A percentile compares a stretch with the other conserved stretches of the same genome.
Evolutionary conservation across 2,888 invertebrate genomes (phyloP).

Genomic region (Tortricodes alternella): DNA sequence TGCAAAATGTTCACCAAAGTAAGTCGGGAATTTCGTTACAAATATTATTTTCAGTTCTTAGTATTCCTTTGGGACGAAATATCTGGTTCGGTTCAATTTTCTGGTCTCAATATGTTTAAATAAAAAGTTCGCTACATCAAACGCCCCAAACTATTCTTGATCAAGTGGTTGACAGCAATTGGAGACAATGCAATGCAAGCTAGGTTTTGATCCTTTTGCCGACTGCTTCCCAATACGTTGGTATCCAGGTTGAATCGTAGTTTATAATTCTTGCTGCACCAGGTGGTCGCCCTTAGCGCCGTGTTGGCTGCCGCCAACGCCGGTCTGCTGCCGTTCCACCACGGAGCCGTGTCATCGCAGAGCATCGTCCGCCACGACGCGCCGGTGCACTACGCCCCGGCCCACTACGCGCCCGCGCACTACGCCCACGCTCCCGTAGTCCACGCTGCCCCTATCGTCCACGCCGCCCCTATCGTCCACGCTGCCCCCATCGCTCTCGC

Average conservation of each 20-base stretch:
- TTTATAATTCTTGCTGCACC: constrained; percentile 1
- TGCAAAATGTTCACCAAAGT: constrained; percentile 82
- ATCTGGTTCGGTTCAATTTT: no score
- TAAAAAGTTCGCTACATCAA: background rate
- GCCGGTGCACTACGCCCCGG: constrained; percentile 63
- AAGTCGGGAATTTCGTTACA: constrained; percentile 46
- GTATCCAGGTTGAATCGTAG: no score
- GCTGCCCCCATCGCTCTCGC: constrained; percentile 58
- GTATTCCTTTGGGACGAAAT: background rate
- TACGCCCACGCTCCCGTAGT: constrained; percentile 55
- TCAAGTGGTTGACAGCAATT: no score
- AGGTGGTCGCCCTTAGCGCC: constrained; percentile 75
- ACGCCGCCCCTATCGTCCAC: constrained; percentile 61
- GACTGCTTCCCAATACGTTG: no score
- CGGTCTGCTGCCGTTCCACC: constrained; percentile 76
- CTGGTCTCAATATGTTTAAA: no score
- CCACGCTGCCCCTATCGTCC: constrained; percentile 57
- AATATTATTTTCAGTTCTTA: constrained; percentile 15
- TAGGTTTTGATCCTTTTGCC: no score
- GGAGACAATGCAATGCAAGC: no score
- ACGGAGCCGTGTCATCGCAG: constrained; percentile 77
- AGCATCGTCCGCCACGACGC: constrained; percentile 76
- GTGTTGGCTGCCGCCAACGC: constrained; percentile 80
- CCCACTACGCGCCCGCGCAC: constrained; percentile 54
- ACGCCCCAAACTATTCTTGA: no score